Base-by-base conservation (phyloP, 2,113 vertebrate genomes). In the Otolemur garnettii region DNA sequence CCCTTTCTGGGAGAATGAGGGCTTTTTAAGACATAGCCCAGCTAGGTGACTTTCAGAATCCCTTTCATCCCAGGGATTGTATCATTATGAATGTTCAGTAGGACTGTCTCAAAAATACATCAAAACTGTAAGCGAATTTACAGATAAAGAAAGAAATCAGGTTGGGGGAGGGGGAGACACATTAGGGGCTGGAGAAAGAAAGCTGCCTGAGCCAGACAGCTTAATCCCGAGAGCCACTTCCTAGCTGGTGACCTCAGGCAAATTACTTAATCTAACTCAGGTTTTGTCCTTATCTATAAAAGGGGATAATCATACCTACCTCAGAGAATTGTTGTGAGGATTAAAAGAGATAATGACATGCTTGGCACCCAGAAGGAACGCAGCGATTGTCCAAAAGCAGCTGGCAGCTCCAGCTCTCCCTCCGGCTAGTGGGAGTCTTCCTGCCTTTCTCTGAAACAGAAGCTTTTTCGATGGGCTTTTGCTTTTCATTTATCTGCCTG, bases 201-300 rank as follows among this genome's bases (percentile, higher is more conserved):
- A 2, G 33, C 19, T 42, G n/a, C 80, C 77, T 45, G 88, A 91
- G 82, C 94, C 90, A 96, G 92, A 75, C 24, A 59, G 71, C 87
- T 95, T 93, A 89, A 96, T 91, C 94, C 97, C 69, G 69, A 93
- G 57, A 96, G 95, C 91, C 95, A 69, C 93, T 96, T 97, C 79
- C 95, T 96, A 91, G 69, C 91, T 95, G 95, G 96, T 97, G 97
- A 97, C 87, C 97, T 97, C 96, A 97, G 96, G 97, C 87, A 95
- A 96, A 96, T 97, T 96, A 96, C 95, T 96, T 97, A 97, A 95
- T 97, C 93, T 95, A 95, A 75, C 86, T 94, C 64, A 2, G 86
- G 77, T 88, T 97, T 95, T 95, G 97, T 98, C 96, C 91, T 97
- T 96, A 97, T 97, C 97, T 98, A 83, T 91, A 77, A 97, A 97